Percentiles rank a stretch among this genome's conserved stretches.
phyloP scores from a whole-genome alignment of 2,797 vertebrate species.

The Cygnus olor region DNA sequence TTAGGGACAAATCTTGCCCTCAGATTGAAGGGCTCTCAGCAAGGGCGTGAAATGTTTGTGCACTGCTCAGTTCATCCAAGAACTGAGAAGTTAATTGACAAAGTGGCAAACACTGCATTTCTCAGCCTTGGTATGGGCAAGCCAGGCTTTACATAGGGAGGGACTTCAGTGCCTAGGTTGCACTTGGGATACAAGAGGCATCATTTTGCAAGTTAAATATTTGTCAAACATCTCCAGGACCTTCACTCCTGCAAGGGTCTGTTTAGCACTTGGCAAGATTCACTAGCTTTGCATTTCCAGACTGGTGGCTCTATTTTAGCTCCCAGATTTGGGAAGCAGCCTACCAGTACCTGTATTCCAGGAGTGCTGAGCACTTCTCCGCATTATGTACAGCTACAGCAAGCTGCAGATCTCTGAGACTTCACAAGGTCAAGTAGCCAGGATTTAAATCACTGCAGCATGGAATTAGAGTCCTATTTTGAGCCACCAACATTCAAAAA shows the following conservation, averaged over 20 bases:
- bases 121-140: neutral
- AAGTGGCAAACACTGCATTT: neutral
- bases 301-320: neutral
- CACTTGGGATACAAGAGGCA: neutral
- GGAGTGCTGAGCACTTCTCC: neutral
- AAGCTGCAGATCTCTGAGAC: neutral
- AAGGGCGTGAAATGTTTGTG: neutral
- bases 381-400: neutral
- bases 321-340: neutral
- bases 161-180: neutral
- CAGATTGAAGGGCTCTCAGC: neutral
- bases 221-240: slow-evolving; percentile 7
- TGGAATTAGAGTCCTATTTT: slow-evolving; percentile 52
- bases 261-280: slow-evolving; percentile 1
- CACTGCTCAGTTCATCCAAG: neutral
- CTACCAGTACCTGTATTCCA: slow-evolving; percentile 12
- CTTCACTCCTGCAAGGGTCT: neutral
- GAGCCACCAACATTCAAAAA: neutral
- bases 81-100: neutral
- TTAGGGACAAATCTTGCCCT: neutral
- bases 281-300: neutral
- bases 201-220: neutral
- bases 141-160: neutral
- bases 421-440: slow-evolving; percentile 14
- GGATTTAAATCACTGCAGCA: neutral